Base-by-base conservation (phyloP, 2,888 invertebrate species). In the Helicoverpa assulta region DNA sequence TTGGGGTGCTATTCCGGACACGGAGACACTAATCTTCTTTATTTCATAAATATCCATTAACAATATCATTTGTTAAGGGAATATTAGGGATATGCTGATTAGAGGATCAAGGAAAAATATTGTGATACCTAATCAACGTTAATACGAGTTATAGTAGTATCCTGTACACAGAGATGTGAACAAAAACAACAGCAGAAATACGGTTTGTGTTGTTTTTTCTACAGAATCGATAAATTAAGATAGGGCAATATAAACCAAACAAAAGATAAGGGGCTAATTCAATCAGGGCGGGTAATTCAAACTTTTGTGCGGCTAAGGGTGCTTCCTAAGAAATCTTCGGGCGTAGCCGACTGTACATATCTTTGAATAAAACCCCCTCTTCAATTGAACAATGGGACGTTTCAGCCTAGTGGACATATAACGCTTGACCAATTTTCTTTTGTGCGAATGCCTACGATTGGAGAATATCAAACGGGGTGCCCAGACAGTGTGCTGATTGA, bases 361-460 rank as follows among this genome's bases (percentile, higher is more conserved):
- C 92, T 91, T 86, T 88, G 89, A 90, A 91, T 89, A 92, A 89
- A 90, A 87, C 85, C 89, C 92, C 91, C 92, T 91, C 91, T 92
- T 89, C 89, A 88, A 88, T 90, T 92, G 92, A 92, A 95, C 95
- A 95, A 95, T 94, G 86, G 92, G 88, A 89, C 87, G 90, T 89
- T 89, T 90, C 92, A 90, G 88, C 90, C 89, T 93, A 92, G 90
- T 94, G 94, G 94, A 92, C 94, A 93, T 92, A 91, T 92, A 93
- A 94, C 94, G 94, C 92, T 94, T 94, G 93, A 95, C 94, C 95
- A 95, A 93, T 94, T 95, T 93, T 92, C 95, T 94, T 94, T 94
- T 94, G 94, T 95, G 90, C 88, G 86, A 91, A 92, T 91, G 90
- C 90, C 90, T 92, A 91, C 93, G 93, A 93, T 92, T 91, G 89